phyloP scores from a whole-genome alignment of 2,888 invertebrate genomes.

The Meandrusa payeni region DNA sequence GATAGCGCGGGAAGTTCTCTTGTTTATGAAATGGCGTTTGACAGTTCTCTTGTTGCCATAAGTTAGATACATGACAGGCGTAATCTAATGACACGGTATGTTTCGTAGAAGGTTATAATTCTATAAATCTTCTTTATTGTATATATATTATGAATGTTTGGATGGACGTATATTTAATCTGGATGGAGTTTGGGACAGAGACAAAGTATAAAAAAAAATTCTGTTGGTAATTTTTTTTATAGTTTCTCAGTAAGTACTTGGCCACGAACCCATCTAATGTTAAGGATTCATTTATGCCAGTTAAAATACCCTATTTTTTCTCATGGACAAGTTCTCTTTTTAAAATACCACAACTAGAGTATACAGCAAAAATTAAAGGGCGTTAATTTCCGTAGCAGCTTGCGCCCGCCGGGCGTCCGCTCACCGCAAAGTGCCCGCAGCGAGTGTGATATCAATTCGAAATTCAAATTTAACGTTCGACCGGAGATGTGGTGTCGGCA shows the following conservation, averaged over 20 bases:
- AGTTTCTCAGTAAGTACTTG: too few species aligned
- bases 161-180: too few species aligned
- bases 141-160: too few species aligned
- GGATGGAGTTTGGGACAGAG: too few species aligned
- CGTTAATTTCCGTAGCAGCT: conserved; percentile 50
- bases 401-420: conserved; percentile 45
- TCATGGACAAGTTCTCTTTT: too few species aligned
- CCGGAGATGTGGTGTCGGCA: conserved; percentile 65
- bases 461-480: conserved; percentile 75
- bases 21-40: not conserved
- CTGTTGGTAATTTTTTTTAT: too few species aligned
- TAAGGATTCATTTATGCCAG: too few species aligned
- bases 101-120: not conserved
- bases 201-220: too few species aligned
- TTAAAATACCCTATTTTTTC: too few species aligned
- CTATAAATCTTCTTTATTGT: too few species aligned
- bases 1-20: conserved; percentile 8
- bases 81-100: not conserved
- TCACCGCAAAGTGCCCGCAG: conserved; percentile 53
- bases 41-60: not conserved
- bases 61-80: not conserved
- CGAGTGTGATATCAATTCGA: conserved; percentile 66
- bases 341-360: too few species aligned
- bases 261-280: too few species aligned
- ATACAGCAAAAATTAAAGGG: conserved; percentile 18